Evolutionary conservation across 2,888 invertebrate species (phyloP).

Genomic region (Gymnocheta viridis): DNA sequence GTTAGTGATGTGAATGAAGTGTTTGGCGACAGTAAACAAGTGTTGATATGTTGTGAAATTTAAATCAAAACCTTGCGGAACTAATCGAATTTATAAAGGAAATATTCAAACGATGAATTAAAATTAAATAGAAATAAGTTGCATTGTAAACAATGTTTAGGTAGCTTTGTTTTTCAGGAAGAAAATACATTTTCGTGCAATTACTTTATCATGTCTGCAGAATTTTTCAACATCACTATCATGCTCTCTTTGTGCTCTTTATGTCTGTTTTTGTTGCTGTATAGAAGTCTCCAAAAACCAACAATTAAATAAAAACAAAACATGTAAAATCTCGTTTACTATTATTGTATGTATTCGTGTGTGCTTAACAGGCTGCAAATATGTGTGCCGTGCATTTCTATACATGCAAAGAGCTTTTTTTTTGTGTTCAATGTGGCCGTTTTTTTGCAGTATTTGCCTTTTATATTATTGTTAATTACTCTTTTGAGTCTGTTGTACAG

Average conservation of each 20-base stretch:
- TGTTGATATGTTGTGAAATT: constrained; percentile 59
- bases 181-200: constrained; percentile 5
- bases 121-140: not conserved
- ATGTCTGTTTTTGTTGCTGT: constrained; percentile 36
- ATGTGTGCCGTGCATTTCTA: constrained; percentile 64
- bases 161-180: not conserved
- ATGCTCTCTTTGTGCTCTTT: constrained; percentile 34
- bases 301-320: constrained; percentile 64
- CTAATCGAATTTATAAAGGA: not conserved
- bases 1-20: constrained; percentile 55
- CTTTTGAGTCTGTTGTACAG: constrained; percentile 67
- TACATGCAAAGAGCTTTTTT: constrained; percentile 55
- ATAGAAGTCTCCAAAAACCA: constrained; percentile 60
- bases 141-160: not conserved
- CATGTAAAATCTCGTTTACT: constrained; percentile 67
- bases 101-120: not conserved
- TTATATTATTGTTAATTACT: constrained; percentile 69
- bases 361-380: constrained; percentile 33
- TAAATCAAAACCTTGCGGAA: constrained; percentile 38
- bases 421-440: constrained; percentile 42
- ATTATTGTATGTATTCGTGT: constrained; percentile 40
- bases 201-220: constrained; percentile 46
- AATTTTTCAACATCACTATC: constrained; percentile 58
- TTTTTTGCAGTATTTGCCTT: constrained; percentile 67
- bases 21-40: constrained; percentile 27